Percentiles rank a stretch among this genome's conserved stretches.
Evolutionary conservation across 2,797 vertebrate genomes (phyloP).

Genomic region (Molossus molossus): DNA sequence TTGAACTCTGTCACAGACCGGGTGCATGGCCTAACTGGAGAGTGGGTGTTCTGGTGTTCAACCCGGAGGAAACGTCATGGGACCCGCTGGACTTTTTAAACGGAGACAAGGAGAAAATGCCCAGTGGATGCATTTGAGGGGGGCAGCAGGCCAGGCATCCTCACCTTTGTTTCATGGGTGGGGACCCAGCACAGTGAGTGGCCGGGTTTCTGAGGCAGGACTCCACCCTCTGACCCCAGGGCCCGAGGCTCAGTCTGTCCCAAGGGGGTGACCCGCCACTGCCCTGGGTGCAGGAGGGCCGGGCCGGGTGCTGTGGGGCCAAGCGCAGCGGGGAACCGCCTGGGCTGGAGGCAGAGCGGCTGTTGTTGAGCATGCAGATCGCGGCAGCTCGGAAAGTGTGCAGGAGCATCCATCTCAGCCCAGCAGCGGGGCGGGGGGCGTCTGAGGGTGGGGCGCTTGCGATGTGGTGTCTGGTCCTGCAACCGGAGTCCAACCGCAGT

Average conservation of each 20-base stretch:
- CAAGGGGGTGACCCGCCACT: background rate
- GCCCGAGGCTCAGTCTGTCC: background rate
- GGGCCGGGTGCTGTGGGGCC: fast-evolving
- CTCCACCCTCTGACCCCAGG: background rate
- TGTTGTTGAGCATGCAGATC: no score
- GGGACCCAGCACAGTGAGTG: fast-evolving
- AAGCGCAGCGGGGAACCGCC: no score
- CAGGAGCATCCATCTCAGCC: no score
- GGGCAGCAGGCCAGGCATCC: no score
- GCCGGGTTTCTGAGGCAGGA: background rate
- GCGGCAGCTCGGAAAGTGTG: no score
- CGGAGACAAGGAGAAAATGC: background rate
- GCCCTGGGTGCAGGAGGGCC: fast-evolving
- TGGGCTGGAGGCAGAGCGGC: no score
- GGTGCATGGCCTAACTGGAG: background rate
- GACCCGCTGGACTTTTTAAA: background rate
- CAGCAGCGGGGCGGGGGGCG: no score
- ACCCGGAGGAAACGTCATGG: background rate
- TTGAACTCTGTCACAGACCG: background rate
- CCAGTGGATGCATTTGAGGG: background rate
- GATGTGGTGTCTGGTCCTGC: no score
- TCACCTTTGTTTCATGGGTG: fast-evolving
- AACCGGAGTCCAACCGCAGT: no score
- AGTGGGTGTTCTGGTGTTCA: no score
- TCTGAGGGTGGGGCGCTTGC: no score